Conservation (phyloP, 2,797 vertebrate species). For the Tokudaia tokunoshimensis region DNA sequence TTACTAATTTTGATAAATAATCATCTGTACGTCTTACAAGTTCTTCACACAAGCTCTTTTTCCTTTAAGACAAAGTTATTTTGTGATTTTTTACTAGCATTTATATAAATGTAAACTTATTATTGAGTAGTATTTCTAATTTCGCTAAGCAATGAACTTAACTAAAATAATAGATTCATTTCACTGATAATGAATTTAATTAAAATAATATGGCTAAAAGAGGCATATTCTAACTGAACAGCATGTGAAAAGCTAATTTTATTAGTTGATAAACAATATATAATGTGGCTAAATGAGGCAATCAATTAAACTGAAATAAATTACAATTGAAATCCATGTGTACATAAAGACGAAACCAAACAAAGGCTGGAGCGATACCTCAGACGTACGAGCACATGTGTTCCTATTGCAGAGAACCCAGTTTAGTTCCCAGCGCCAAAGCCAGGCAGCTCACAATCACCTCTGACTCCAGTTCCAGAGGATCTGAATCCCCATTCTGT, state of each 20-base stretch:
- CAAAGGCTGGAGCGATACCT: neutral
- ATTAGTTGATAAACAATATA: conserved; percentile 34
- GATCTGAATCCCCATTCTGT: neutral
- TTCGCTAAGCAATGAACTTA: conserved; percentile 37
- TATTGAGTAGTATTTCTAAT: conserved; percentile 38
- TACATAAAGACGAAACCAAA: neutral
- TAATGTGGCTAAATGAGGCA: conserved; percentile 19
- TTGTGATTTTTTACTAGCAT: conserved; percentile 63
- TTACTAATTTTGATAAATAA: conserved; percentile 81
- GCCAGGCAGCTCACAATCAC: neutral
- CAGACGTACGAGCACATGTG: neutral
- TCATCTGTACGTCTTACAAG: conserved; percentile 77
- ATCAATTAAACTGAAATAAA: conserved; percentile 18
- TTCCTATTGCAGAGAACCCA: neutral
- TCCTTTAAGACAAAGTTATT: conserved; percentile 85
- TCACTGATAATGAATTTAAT: conserved; percentile 36
- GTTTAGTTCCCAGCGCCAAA: neutral
- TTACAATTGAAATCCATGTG: neutral
- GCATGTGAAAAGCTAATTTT: neutral
- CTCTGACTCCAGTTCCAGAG: neutral
- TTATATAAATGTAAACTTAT: conserved; percentile 14
- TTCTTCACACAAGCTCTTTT: conserved; percentile 83
- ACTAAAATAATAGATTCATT: conserved; percentile 1
- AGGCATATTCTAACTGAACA: conserved; percentile 34
- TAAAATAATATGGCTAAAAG: conserved; percentile 3